phyloP scores from a whole-genome alignment of 2,113 vertebrate species.

The Podilymbus podiceps region DNA sequence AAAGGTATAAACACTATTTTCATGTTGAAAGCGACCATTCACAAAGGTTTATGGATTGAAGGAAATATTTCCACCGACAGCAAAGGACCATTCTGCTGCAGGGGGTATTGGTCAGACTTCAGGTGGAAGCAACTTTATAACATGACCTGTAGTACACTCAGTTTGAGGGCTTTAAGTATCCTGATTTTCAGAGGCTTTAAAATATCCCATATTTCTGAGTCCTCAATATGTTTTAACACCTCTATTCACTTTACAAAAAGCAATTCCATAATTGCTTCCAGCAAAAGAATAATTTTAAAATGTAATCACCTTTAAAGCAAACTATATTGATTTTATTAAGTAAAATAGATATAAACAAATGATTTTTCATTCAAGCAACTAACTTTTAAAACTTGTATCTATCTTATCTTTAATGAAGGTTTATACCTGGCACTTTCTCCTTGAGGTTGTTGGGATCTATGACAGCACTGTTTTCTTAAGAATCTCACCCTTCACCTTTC shows the following conservation, averaged over 20 bases:
- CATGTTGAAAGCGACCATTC: not conserved
- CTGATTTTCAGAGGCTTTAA: not conserved
- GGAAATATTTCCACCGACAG: not conserved
- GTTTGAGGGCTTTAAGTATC: not conserved
- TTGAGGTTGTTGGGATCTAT: not conserved
- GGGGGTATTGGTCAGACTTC: not conserved
- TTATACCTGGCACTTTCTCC: not conserved
- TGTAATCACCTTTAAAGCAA: not conserved
- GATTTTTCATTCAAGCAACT: not conserved
- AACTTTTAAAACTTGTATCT: not conserved
- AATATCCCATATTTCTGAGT: not conserved
- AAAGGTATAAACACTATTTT: not conserved
- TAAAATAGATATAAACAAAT: not conserved
- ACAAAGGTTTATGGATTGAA: not conserved
- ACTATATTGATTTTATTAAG: not conserved
- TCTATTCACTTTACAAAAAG: not conserved
- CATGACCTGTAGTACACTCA: not conserved
- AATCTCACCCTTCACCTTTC: not conserved
- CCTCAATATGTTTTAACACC: not conserved
- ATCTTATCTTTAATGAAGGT: not conserved
- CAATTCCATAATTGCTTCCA: not conserved
- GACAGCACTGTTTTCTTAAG: not conserved
- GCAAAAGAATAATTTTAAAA: not conserved
- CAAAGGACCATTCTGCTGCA: not conserved
- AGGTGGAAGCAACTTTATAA: not conserved